Percentiles rank a stretch among this genome's conserved stretches.
Conservation (phyloP, 2,888 invertebrate species). For the Elmis aenea region DNA sequence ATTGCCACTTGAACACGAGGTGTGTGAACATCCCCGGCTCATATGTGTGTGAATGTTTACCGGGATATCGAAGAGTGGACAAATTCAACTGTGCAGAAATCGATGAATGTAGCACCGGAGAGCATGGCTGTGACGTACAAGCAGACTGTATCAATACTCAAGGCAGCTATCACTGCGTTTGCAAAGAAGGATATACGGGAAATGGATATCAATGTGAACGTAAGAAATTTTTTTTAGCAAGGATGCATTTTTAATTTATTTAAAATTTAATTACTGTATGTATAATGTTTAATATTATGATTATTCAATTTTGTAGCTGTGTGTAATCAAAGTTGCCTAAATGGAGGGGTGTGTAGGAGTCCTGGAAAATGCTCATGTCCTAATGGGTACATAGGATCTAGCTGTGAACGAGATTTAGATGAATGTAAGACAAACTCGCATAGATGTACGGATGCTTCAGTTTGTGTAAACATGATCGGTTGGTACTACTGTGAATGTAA, state of each 20-base stretch:
- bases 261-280: not conserved
- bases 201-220: conserved; percentile 77
- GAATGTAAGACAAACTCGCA: conserved; percentile 71
- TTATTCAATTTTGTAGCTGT: conserved; percentile 56
- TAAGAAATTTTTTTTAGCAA: conserved; percentile 46
- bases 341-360: conserved; percentile 74
- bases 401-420: conserved; percentile 82
- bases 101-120: conserved; percentile 70
- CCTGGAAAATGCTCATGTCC: conserved; percentile 77
- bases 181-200: conserved; percentile 67
- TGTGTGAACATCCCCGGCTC: conserved; percentile 80
- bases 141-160: conserved; percentile 77
- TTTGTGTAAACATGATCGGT: conserved; percentile 83
- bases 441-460: conserved; percentile 69
- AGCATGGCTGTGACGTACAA: conserved; percentile 69
- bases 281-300: not conserved
- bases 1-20: conserved; percentile 77
- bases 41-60: conserved; percentile 78
- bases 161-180: conserved; percentile 75
- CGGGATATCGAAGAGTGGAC: conserved; percentile 71
- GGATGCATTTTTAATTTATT: not conserved
- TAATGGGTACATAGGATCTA: conserved; percentile 73
- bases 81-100: conserved; percentile 76
- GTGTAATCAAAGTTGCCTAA: conserved; percentile 74
- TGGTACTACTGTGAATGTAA: conserved; percentile 86